phyloP scores from a whole-genome alignment of 2,113 vertebrate genomes.

The Zosterops japonicus region DNA sequence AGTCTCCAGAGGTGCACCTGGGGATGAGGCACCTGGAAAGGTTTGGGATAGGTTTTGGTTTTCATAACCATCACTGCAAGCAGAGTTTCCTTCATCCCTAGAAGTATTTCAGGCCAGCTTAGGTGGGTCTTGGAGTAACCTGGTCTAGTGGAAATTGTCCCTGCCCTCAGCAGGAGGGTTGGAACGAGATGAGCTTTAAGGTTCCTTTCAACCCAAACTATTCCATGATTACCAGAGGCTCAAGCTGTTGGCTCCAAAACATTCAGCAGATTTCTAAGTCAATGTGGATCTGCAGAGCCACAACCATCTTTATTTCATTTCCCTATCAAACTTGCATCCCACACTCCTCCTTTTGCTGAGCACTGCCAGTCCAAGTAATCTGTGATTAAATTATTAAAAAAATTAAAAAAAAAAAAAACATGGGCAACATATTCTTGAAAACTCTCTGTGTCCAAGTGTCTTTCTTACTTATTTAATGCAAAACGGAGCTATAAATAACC shows the following conservation, averaged over 20 bases:
- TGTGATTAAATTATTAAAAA: neutral
- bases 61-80: neutral
- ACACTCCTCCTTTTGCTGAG: rapidly evolving
- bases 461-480: neutral
- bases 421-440: neutral
- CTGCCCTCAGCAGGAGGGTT: neutral
- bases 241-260: neutral
- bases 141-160: neutral
- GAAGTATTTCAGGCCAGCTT: neutral
- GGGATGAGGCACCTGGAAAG: neutral
- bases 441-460: neutral
- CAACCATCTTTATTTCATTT: neutral
- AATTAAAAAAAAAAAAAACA: neutral
- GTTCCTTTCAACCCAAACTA: neutral
- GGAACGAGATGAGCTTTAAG: neutral
- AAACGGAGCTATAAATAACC: neutral
- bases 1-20: neutral
- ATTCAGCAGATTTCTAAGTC: neutral
- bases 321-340: neutral
- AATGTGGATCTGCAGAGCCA: neutral
- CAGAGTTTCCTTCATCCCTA: neutral
- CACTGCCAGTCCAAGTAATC: neutral
- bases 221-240: neutral
- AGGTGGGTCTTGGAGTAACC: neutral
- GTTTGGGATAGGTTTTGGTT: neutral